Conservation (phyloP, 2,888 invertebrate genomes). For the Digitonthophagus gazella region DNA sequence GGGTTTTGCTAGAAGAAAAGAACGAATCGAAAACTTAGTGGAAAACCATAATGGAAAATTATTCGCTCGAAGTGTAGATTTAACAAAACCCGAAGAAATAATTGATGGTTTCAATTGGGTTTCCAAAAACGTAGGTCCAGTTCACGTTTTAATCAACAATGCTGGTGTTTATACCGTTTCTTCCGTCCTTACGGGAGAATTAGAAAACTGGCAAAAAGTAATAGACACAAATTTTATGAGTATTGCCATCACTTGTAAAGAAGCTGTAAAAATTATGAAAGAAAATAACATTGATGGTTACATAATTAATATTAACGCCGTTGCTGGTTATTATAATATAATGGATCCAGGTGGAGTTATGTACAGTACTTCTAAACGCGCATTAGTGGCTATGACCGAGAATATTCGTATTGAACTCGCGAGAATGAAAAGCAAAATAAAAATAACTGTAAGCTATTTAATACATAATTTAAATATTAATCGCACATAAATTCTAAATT, state of each 20-base stretch:
- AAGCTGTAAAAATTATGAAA: constrained; percentile 20
- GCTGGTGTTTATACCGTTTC: neutral
- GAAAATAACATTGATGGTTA: constrained; percentile 16
- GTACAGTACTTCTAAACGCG: neutral
- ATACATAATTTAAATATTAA: neutral
- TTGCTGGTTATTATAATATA: constrained; percentile 9
- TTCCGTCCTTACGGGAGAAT: constrained; percentile 11
- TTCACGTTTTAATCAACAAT: constrained; percentile 16
- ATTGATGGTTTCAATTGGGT: constrained; percentile 7
- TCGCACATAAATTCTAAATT: neutral
- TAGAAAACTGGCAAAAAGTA: constrained; percentile 6
- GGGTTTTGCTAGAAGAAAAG: constrained; percentile 10
- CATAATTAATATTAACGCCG: constrained; percentile 21
- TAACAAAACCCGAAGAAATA: constrained; percentile 16
- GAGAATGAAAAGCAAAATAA: constrained; percentile 4
- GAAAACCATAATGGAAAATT: neutral
- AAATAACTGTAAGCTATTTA: neutral
- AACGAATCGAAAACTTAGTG: neutral
- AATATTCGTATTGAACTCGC: neutral
- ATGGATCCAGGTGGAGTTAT: neutral
- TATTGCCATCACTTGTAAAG: constrained; percentile 3
- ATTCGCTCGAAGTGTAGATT: constrained; percentile 8
- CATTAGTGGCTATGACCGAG: neutral
- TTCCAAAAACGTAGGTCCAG: constrained; percentile 8
- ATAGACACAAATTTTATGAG: constrained; percentile 21